phyloP scores from a whole-genome alignment of 1,140 invertebrate species.

The Orchesella cincta region DNA sequence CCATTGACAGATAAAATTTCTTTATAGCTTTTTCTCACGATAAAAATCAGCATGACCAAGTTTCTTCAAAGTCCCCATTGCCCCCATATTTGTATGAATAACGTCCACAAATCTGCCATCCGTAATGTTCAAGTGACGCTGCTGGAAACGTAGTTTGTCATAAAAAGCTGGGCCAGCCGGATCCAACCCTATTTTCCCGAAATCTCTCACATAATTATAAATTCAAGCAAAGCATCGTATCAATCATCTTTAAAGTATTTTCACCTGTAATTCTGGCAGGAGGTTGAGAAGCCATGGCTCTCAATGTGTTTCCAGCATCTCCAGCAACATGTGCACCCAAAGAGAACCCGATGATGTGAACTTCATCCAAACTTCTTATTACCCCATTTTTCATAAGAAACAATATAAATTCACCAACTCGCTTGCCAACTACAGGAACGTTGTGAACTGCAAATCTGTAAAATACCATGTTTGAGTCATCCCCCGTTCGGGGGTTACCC shows the following conservation, averaged over 20 bases:
- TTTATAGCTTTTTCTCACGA: too few species aligned
- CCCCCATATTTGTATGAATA: constrained; percentile 68
- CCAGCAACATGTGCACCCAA: constrained; percentile 34
- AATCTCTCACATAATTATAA: background rate
- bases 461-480: constrained; percentile 3
- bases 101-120: constrained; percentile 70
- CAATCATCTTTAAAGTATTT: background rate
- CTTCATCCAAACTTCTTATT: constrained; percentile 22
- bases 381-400: constrained; percentile 23
- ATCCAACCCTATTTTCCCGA: constrained; percentile 47
- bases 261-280: background rate
- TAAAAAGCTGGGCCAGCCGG: constrained; percentile 47
- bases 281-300: background rate
- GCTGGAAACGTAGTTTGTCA: background rate
- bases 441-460: constrained; percentile 27
- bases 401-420: constrained; percentile 35
- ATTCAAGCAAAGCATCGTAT: background rate
- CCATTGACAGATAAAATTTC: background rate
- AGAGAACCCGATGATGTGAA: constrained; percentile 34
- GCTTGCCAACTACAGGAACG: constrained; percentile 31
- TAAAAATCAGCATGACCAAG: constrained; percentile 65
- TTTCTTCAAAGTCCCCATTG: constrained; percentile 61
- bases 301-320: background rate
- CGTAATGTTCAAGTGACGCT: constrained; percentile 57
- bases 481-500: background rate